These are phyloP conservation scores for Hydrocynus forskahlii DNA, from an alignment of 2,797 vertebrate genomes.

Conservation along the genomic window DNA sequence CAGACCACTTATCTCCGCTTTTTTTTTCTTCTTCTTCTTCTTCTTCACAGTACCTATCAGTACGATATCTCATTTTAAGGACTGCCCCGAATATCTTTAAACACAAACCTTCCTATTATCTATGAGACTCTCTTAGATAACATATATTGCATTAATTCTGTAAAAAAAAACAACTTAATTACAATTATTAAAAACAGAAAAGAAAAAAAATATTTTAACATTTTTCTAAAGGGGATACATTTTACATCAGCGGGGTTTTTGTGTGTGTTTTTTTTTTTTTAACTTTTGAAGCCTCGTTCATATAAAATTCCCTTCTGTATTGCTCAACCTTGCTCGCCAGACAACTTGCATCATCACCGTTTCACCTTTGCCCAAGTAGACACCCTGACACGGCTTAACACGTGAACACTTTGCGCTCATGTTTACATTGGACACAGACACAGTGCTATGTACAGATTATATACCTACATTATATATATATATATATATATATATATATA, in stretches of 20 bases:
- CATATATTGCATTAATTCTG: constrained; percentile 83
- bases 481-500: too few species aligned
- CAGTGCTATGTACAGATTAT: constrained; percentile 83
- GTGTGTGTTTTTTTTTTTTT: constrained; percentile 1
- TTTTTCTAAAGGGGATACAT: constrained; percentile 75
- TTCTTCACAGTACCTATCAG: constrained; percentile 64
- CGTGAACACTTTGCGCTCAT: constrained; percentile 36
- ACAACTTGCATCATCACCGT: constrained; percentile 36
- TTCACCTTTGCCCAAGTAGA: constrained; percentile 62
- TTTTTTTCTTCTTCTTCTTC: not conserved
- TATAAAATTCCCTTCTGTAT: constrained; percentile 70
- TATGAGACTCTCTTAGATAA: constrained; percentile 63
- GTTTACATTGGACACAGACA: constrained; percentile 82
- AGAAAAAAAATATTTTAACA: constrained; percentile 63
- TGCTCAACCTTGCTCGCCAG: constrained; percentile 62
- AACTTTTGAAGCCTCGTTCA: constrained; percentile 69
- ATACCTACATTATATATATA: too few species aligned
- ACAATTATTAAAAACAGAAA: constrained; percentile 65
- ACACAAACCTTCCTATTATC: constrained; percentile 61
- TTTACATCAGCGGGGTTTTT: constrained; percentile 66
- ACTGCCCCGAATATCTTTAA: constrained; percentile 47
- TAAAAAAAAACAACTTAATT: constrained; percentile 62
- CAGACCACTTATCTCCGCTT: not conserved
- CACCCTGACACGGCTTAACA: constrained; percentile 64
- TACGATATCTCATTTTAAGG: constrained; percentile 59